Conservation (phyloP, 2,113 vertebrate genomes). For the Piaya cayana region DNA sequence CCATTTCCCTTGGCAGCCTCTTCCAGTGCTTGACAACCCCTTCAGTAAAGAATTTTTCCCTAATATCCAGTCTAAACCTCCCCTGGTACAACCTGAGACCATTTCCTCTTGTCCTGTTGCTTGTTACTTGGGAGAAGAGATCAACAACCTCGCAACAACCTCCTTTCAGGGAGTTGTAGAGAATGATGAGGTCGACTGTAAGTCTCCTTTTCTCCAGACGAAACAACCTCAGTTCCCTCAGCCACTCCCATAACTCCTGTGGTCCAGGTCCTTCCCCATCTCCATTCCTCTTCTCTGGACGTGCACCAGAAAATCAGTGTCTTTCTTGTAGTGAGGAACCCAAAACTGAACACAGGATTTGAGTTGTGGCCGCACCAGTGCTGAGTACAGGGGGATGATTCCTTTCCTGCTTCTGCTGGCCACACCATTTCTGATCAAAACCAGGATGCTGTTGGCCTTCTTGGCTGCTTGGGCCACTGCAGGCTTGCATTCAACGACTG, state of each 20-base stretch:
- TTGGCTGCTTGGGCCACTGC: background rate
- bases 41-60: fast-evolving
- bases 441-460: background rate
- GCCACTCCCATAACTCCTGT: fast-evolving
- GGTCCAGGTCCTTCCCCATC: background rate
- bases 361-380: fast-evolving
- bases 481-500: fast-evolving
- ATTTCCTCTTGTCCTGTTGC: background rate
- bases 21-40: fast-evolving
- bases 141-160: fast-evolving
- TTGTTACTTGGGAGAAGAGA: no score
- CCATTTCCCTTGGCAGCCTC: background rate
- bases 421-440: fast-evolving
- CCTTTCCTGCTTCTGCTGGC: fast-evolving
- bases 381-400: background rate
- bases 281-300: background rate
- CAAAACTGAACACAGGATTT: fast-evolving
- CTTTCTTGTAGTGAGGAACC: fast-evolving
- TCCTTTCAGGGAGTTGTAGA: background rate
- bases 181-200: background rate
- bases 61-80: background rate
- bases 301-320: fast-evolving
- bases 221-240: fast-evolving
- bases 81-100: background rate
- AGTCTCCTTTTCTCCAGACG: background rate